Conservation (phyloP, 2,797 vertebrate species). For the Sitta carolinensis region DNA sequence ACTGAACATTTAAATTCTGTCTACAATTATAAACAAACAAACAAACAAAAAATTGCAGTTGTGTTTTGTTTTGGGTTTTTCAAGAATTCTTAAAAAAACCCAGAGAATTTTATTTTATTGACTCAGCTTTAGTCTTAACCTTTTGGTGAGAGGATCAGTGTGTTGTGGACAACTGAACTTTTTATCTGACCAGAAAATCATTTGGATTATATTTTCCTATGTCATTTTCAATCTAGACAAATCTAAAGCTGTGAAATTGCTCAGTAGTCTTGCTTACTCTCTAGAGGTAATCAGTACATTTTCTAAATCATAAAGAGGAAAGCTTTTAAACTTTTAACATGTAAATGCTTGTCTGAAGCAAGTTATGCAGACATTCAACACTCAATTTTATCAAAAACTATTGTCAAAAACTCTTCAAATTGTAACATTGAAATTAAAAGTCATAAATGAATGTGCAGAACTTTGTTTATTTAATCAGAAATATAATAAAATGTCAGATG, state of each 20-base stretch:
- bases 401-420: not conserved
- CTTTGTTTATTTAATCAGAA: not conserved
- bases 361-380: not conserved
- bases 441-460: not conserved
- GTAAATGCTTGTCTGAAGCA: not conserved
- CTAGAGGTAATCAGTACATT: not conserved
- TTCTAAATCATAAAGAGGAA: not conserved
- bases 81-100: not conserved
- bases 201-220: not conserved
- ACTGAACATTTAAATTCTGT: not conserved
- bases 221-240: not conserved
- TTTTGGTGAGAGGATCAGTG: not conserved
- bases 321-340: not conserved
- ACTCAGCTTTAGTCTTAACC: not conserved
- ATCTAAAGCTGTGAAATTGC: not conserved
- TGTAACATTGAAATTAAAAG: not conserved
- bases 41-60: not conserved
- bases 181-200: not conserved
- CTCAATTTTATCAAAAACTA: not conserved
- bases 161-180: not conserved
- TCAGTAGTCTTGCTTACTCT: not conserved
- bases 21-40: not conserved
- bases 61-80: fast-evolving
- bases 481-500: not conserved
- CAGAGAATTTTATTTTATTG: not conserved